Base-by-base conservation (phyloP, 2,888 invertebrate species). In the Acleris emargana region DNA sequence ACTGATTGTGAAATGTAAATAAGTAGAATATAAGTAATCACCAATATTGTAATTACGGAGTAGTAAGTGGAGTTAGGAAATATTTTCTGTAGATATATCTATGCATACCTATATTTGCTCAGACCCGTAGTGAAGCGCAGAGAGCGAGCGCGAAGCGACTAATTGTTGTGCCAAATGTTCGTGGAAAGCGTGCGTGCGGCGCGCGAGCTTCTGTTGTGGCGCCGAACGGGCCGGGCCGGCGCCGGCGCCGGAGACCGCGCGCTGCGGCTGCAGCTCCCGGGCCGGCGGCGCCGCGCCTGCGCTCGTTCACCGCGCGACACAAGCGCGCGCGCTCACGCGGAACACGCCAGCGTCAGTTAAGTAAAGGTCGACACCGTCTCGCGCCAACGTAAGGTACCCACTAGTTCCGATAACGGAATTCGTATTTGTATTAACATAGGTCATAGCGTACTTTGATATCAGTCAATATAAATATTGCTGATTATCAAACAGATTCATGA, bases 101-200 rank as follows among this genome's bases (percentile, higher is more conserved):
- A 81, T 84, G 89, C 90, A 91, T 92, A 89, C 90, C 92, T 91
- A 91, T 87, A 91, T 88, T 92, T 92, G 91, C 92, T 92, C 92
- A 91, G 90, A 82, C 78, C 80, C 78, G 83, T 89, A 88, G 90
- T 84, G 73, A 77, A 80, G 74, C 60, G 79, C 79, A 63, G 64
- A 67, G 79, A 82, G 83, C 82, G 82, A 80, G 87, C 89, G 89
- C 88, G 74, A 80, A 83, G 87, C 86, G 88, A 87, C 84, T 88
- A 82, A n/a, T 45, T 18, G 82, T 83, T 87, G 91, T 91, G 92
- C 92, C 91, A 91, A 92, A 89, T 84, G 86, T 86, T 82, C 81
- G 82, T 78, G 79, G 82, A 75, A 77, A 74, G 61, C 80, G 76
- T 77, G 78, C 80, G 76, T 38, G 38, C 13, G 13, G 38, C 38